phyloP scores from a whole-genome alignment of 2,888 invertebrate species.

The Ennomos quercinarius region DNA sequence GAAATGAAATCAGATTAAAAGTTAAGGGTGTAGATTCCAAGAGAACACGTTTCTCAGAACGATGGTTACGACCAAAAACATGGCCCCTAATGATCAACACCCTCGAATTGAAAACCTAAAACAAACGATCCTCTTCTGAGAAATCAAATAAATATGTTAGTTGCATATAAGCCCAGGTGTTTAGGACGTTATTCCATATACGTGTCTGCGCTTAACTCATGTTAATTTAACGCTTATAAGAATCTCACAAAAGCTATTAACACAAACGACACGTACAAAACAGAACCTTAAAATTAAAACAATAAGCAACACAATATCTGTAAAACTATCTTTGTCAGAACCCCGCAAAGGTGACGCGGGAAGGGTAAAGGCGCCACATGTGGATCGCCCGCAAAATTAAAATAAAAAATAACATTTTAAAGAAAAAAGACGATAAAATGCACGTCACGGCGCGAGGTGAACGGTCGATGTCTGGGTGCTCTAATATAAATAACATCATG shows the following conservation, averaged over 20 bases:
- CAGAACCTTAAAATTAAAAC: conserved; percentile 11
- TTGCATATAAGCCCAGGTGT: conserved; percentile 65
- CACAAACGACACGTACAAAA: conserved; percentile 15
- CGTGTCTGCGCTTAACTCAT: conserved; percentile 67
- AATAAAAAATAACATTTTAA: conserved; percentile 59
- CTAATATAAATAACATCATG: neutral
- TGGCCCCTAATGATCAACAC: conserved; percentile 23
- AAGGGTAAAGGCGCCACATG: conserved; percentile 75
- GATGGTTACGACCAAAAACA: conserved; percentile 3
- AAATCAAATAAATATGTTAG: conserved; percentile 62
- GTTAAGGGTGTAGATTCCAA: too few species aligned
- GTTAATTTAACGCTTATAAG: conserved; percentile 67
- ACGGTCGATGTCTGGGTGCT: conserved; percentile 46
- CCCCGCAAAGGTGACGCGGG: conserved; percentile 55
- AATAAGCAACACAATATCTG: conserved; percentile 20
- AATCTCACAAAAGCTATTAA: conserved; percentile 21
- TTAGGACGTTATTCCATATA: conserved; percentile 65
- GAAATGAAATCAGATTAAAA: too few species aligned
- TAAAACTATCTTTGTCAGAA: conserved; percentile 24
- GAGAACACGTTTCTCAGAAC: too few species aligned
- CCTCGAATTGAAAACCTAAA: conserved; percentile 42
- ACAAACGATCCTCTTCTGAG: conserved; percentile 43
- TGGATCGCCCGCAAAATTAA: conserved; percentile 68
- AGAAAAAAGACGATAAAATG: conserved; percentile 51
- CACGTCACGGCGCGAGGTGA: conserved; percentile 58